Evolutionary conservation across 2,888 invertebrate species (phyloP).

Genomic region (Girardia tigrina): DNA sequence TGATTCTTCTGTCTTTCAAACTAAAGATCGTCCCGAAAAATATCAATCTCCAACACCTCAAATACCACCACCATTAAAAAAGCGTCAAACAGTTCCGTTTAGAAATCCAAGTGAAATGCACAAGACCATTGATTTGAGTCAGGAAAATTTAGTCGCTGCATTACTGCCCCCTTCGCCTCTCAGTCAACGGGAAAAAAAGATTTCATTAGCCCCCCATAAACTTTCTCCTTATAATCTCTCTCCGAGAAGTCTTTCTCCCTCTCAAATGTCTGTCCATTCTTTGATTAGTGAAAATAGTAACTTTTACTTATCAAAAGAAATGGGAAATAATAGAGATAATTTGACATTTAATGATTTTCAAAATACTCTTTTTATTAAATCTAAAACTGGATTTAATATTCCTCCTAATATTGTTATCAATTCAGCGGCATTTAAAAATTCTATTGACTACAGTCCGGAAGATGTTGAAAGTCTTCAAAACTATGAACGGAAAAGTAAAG

Average conservation of each 20-base stretch:
- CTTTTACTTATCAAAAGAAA: not conserved
- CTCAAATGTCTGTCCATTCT: conserved; percentile 5
- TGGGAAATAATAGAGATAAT: not conserved
- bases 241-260: conserved; percentile 20
- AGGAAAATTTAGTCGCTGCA: not conserved
- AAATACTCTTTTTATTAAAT: not conserved
- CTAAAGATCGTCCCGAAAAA: not conserved
- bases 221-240: conserved; percentile 3
- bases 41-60: not conserved
- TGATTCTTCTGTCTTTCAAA: not conserved
- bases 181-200: not conserved
- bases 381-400: not conserved
- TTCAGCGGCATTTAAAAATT: conserved; percentile 8
- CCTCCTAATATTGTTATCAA: not conserved
- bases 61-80: not conserved
- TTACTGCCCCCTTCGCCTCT: not conserved
- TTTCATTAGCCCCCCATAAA: not conserved
- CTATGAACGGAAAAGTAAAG: not conserved
- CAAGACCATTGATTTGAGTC: not conserved
- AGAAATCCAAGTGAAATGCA: conserved; percentile 18
- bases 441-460: not conserved
- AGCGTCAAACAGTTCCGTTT: not conserved
- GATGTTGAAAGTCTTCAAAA: not conserved
- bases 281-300: not conserved
- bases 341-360: not conserved